phyloP scores from a whole-genome alignment of 1,140 invertebrate genomes.

The Chlorops oryzae region DNA sequence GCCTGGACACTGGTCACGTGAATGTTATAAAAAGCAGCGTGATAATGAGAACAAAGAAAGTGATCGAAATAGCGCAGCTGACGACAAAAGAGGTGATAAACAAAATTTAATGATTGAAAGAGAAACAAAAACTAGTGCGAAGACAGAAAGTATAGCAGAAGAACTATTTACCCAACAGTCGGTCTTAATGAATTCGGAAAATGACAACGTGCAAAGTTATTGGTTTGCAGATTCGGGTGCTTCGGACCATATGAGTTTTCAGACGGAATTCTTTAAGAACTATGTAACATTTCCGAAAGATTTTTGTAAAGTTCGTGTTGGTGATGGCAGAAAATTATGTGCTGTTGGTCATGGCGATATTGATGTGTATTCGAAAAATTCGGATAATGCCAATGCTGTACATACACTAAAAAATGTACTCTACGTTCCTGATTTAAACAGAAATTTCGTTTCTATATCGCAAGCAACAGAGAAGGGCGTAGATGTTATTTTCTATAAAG shows the following conservation, averaged over 20 bases:
- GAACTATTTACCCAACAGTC: neutral
- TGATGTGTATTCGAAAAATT: constrained; percentile 14
- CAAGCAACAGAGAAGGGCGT: constrained; percentile 22
- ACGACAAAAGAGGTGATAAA: neutral
- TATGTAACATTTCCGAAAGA: neutral
- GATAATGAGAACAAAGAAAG: neutral
- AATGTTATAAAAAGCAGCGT: neutral
- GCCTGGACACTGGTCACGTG: constrained; percentile 1
- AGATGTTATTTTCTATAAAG: constrained; percentile 22
- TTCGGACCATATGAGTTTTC: too few species aligned
- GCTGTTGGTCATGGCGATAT: constrained; percentile 19
- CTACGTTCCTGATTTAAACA: constrained; percentile 17
- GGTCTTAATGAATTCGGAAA: neutral
- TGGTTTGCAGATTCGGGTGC: neutral
- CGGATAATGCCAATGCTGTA: constrained; percentile 8
- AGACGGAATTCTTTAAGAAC: too few species aligned
- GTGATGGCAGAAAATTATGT: constrained; percentile 10
- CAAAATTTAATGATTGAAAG: neutral
- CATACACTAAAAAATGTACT: constrained; percentile 20
- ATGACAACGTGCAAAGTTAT: neutral
- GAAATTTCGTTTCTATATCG: constrained; percentile 28
- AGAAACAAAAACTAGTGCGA: neutral
- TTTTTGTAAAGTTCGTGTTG: neutral
- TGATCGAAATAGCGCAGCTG: too few species aligned
- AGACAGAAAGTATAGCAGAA: neutral